Base-by-base conservation (phyloP, 2,113 vertebrate species). In the Rhadina sibilatrix region DNA sequence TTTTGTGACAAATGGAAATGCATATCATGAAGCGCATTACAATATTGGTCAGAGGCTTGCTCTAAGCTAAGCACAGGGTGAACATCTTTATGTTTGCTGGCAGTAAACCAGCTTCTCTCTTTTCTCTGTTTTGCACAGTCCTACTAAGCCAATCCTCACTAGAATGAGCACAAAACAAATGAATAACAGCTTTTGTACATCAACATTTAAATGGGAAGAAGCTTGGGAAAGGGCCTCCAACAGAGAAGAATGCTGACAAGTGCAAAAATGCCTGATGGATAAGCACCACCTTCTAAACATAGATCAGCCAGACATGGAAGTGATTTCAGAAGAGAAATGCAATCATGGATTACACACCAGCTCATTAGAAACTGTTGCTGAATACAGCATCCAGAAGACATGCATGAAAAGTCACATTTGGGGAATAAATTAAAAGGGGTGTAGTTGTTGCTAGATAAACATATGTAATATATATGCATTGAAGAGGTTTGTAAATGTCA, bases 81-180 rank as follows among this genome's bases (percentile, higher is more conserved):
- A 91, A 28, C 37, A 15, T 60, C 70, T 94, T 68, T 74, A 49
- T 87, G 50, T 83, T 56, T 56, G 38, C 65, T 81, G 80, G 85
- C 87, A 93, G 33, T 97, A 96, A 97, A 92, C 19, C 64, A 65
- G 25, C 42, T 96, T 88, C 91, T 94, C 70, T 83, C 75, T 92
- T 88, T 87, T 96, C 66, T 93, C 40, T 95, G 59, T 93, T 97
- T 97, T 96, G 70, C 95, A 93, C 98, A 98, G 98, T 98, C 97
- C 97, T 98, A 97, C 97, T 98, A 98, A 98, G 98, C 97, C 98
- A 98, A 97, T 98, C 98, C 95, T 98, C 98, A 98, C 98, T 98
- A 98, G 98, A 98, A 98, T 98, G 98, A 98, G 98, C 98, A 98
- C 98, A 98, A 98, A 98, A 98, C 94, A 97, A 98, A 97, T 4